Percentiles rank a stretch among this genome's conserved stretches.
phyloP scores from a whole-genome alignment of 2,888 invertebrate genomes.

The Diaprepes abbreviatus region DNA sequence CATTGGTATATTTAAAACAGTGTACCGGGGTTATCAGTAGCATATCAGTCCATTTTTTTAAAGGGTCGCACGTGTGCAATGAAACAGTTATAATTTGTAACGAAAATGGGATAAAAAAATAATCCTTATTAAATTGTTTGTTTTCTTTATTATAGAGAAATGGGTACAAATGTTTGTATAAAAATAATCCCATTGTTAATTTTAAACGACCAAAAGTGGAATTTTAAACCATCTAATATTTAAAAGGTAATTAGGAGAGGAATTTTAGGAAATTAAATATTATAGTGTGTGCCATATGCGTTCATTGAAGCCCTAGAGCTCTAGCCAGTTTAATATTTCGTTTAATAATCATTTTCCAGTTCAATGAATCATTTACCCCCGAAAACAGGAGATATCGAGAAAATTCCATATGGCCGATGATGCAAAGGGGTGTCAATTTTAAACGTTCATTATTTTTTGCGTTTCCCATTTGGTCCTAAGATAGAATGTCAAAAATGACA shows the following conservation, averaged over 20 bases:
- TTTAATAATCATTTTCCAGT: slow-evolving; percentile 43
- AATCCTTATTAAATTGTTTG: not conserved
- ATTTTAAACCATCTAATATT: too few species aligned
- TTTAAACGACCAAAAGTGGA: too few species aligned
- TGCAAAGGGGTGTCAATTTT: slow-evolving; percentile 57
- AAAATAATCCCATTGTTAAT: too few species aligned
- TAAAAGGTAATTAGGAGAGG: too few species aligned
- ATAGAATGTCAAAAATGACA: slow-evolving; percentile 51
- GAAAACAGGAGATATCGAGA: slow-evolving; percentile 14
- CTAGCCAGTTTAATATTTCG: slow-evolving; percentile 24
- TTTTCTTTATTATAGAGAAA: too few species aligned
- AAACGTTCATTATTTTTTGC: slow-evolving; percentile 55
- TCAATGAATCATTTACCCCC: slow-evolving; percentile 32
- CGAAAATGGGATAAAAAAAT: slow-evolving; percentile 4
- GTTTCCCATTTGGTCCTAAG: slow-evolving; percentile 47
- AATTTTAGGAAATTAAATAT: slow-evolving; percentile 2
- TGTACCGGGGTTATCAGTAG: slow-evolving; percentile 35
- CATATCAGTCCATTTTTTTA: slow-evolving; percentile 41
- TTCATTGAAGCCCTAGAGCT: slow-evolving; percentile 32
- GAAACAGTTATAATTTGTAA: slow-evolving; percentile 14
- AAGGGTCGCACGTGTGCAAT: slow-evolving; percentile 42
- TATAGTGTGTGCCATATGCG: slow-evolving; percentile 25
- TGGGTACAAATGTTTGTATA: too few species aligned
- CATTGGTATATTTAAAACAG: slow-evolving; percentile 52
- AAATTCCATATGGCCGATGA: slow-evolving; percentile 54